Base-by-base conservation (phyloP, 1,140 invertebrate species). In the Bombus balteatus region DNA sequence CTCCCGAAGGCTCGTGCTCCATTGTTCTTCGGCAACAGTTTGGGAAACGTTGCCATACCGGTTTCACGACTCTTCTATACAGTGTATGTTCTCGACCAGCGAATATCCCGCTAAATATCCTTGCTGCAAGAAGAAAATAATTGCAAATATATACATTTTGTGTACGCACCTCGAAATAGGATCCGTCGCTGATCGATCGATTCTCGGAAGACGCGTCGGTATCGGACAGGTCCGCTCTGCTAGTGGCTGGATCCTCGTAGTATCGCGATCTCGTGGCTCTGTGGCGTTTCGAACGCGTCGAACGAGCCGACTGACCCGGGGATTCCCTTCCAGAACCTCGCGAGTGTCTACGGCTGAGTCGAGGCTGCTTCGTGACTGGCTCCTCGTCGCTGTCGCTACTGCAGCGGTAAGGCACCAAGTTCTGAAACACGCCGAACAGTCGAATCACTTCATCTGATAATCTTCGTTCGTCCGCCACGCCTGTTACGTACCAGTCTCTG, bases 341-440 rank as follows among this genome's bases (percentile, higher is more conserved):
- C 85, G 93, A 94, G 88, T 92, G 89, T 90, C 87, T 90, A 65
- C 89, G 84, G 82, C 93, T 94, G 22, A 97, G 95, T 43, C 96
- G 94, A n/a, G 96, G 96, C 85, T 97, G 96, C 91, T 97, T 97
- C 84, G 96, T 95, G 62, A 97, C 96, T 57, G 97, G 97, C 91
- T 97, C 97, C 94, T 97, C 97, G 95, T 97, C 96, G 92, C 96
- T 97, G 73, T 92, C 91, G 87, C 91, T 93, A 86, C 91, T 93
- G 83, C 92, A 94, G 34, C 87, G 89, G 72, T 82, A 88, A 83
- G 86, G 28, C 86, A 85, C 86, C 39, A 75, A 85, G 90, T 92
- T 95, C 95, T 96, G 94, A 76, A 94, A 93, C 70, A 93, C 66
- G 78, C 70, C 47, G 77, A 70, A 72, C 73, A 59, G 74, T 47